Base-by-base conservation (phyloP, 1,140 invertebrate species). In the Elysia chlorotica region DNA sequence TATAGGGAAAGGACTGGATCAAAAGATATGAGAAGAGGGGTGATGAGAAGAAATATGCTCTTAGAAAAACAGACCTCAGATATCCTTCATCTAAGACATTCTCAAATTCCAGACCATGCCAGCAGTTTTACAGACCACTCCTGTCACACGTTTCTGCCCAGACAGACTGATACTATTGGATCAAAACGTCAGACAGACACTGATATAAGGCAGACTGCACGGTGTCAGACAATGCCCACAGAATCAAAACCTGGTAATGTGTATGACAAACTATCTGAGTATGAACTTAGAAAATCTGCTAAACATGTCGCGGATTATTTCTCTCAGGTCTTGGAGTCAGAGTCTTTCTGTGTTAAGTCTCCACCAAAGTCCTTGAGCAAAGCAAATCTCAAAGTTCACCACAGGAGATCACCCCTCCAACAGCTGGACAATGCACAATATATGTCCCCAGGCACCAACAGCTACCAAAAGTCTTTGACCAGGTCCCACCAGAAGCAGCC, bases 241-340 rank as follows among this genome's bases (percentile, higher is more conserved):
- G n/a, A n/a, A n/a, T n/a, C n/a, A n/a, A n/a, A n/a, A n/a, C n/a
- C n/a, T n/a, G n/a, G n/a, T n/a, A n/a, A n/a, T n/a, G n/a, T n/a
- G n/a, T n/a, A n/a, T n/a, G n/a, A n/a, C n/a, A n/a, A n/a, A n/a
- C n/a, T n/a, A n/a, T n/a, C 57, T 1, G 69, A 71, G 1, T 17
- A 62, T 62, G 69, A 71, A 33, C 69, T 63, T 23, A 23, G 48
- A 1, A 17, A 48, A 28, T 63, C 57, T 23, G 69, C 69, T 10
- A 6, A 63, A 23, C 57, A 63, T 31, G 37, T 71, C n/a, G 69
- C 57, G 17, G 38, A 53, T 5, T 71, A 71, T 53, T 71, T 62
- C 59, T 25, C 30, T 2, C 19, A 70, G 21, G 53, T 23, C 14
- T 59, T 70, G 25, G 35, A 68, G 41, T 48, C n/a, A 10, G n/a